Conservation (phyloP, 2,113 vertebrate species). For the Hiodon alosoides region DNA sequence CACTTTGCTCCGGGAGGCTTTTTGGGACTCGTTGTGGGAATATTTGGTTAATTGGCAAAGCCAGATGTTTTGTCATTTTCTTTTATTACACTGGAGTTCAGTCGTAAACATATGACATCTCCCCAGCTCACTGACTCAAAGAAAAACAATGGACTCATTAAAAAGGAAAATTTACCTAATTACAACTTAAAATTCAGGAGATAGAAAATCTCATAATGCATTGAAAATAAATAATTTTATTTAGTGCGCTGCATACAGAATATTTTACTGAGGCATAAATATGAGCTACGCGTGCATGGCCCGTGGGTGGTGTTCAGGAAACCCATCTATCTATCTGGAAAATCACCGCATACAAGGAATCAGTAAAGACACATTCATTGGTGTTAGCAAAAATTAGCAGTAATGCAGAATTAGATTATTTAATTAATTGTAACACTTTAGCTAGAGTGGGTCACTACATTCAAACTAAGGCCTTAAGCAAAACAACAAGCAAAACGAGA, state of each 20-base stretch:
- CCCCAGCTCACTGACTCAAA: background rate
- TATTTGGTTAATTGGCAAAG: background rate
- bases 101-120: background rate
- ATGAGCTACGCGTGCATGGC: background rate
- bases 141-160: background rate
- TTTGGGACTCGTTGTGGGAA: background rate
- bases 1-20: background rate
- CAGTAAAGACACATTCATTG: too few species aligned
- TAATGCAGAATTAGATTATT: too few species aligned
- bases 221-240: too few species aligned
- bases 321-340: background rate
- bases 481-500: too few species aligned
- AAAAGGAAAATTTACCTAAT: background rate
- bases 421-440: too few species aligned
- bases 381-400: too few species aligned
- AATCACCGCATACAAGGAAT: too few species aligned
- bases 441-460: too few species aligned
- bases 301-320: background rate
- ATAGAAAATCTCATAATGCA: too few species aligned
- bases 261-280: background rate
- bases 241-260: too few species aligned
- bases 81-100: background rate
- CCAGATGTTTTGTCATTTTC: background rate
- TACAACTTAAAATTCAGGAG: too few species aligned
- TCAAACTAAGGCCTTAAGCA: too few species aligned